Evolutionary conservation across 2,113 vertebrate species (phyloP), one percentile per base, ranked within the genome.

Genomic region (Burhinus oedicnemus): DNA sequence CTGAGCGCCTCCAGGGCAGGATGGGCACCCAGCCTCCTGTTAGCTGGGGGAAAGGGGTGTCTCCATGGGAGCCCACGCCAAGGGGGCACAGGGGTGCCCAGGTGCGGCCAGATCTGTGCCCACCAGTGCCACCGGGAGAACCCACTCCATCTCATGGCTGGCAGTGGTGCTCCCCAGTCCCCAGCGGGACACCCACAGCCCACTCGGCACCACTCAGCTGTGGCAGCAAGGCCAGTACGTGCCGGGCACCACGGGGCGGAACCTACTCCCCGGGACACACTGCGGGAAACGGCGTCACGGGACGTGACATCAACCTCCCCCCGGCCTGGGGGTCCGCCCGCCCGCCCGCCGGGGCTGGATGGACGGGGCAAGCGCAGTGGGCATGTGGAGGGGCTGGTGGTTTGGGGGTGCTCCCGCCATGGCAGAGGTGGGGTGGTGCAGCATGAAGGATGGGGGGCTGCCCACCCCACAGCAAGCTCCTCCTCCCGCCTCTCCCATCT

Each of bases 321-420:
- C 25, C 0, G 0, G 16, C 32, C 7, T 0, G 4, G 54, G 54
- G 54, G 5, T 17, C 62, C 8, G 25, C 83, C 75, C 1, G n/a
- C 81, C 77, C 1, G 6, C 51, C 52, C 9, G 12, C 51, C 1
- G 12, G 44, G 55, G 17, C 76, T 51, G 61, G 12, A 34, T 0
- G 1, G 45, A 58, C 0, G 0, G 52, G 29, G 44, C 0, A 2
- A 68, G 51, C 40, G 6, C 0, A 0, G 42, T 8, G 45, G 71
- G 29, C 17, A 13, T 0, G 7, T 0, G 2, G n/a, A 76, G n/a
- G 32, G 44, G 49, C 70, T 44, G 54, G 25, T 0, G 3, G 36
- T 27, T 5, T 6, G 38, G 70, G 61, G 34, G 21, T 34, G 36
- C 11, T 42, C 49, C 23, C 0, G 0, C 70, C 40, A 15, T 2